Percentiles rank a stretch among this genome's conserved stretches.
Conservation (phyloP, 2,113 vertebrate species). For the Diadophis punctatus region DNA sequence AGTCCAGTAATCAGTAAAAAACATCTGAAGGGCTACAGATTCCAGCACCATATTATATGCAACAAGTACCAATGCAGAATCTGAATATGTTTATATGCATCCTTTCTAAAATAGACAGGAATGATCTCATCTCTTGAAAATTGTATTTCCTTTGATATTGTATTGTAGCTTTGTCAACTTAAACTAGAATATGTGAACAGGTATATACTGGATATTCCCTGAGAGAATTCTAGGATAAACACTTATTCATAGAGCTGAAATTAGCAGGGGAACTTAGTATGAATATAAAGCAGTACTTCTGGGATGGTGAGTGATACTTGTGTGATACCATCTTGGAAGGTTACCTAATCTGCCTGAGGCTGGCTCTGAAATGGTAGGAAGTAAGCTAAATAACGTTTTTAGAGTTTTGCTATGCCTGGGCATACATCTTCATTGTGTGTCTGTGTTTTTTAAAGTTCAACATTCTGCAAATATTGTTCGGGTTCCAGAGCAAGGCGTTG, state of each 20-base stretch:
- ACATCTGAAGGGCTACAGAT: not conserved
- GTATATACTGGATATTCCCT: not conserved
- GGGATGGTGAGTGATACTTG: not conserved
- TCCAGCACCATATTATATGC: not conserved
- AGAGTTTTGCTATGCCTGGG: not conserved
- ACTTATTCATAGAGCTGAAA: not conserved
- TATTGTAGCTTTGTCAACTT: not conserved
- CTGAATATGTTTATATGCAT: not conserved
- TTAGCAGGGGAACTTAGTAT: not conserved
- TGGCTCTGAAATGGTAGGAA: not conserved
- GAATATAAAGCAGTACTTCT: not conserved
- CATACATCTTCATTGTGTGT: not conserved
- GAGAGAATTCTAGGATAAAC: not conserved
- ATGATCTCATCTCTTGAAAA: slow-evolving; percentile 21
- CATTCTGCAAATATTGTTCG: not conserved
- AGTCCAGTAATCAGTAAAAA: not conserved
- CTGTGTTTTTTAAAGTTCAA: not conserved
- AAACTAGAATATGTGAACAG: not conserved
- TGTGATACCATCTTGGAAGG: not conserved
- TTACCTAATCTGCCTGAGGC: not conserved
- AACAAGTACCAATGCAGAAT: not conserved
- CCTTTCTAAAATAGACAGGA: not conserved
- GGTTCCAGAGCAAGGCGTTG: not conserved
- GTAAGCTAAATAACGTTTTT: not conserved
- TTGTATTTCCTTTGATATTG: not conserved